Conservation (phyloP, 1,140 invertebrate species). For the Lordiphosa mommai region DNA sequence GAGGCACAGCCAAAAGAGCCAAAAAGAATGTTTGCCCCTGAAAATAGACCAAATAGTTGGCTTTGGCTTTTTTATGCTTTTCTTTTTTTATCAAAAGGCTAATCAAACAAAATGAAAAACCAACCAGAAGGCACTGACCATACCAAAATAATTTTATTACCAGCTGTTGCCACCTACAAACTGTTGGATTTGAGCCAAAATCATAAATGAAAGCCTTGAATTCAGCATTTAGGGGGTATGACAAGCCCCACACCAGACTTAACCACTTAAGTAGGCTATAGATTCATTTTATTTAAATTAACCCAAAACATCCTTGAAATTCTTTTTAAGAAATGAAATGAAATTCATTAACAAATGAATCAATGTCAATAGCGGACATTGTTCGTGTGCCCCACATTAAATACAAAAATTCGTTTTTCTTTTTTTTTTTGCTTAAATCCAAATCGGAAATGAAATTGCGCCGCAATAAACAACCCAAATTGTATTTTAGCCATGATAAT, state of each 20-base stretch:
- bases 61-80: constrained; percentile 14
- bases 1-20: not conserved
- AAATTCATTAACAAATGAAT: constrained; percentile 47
- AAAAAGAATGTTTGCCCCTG: constrained; percentile 23
- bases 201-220: not conserved
- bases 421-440: constrained; percentile 14
- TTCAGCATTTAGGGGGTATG: not conserved
- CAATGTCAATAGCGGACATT: constrained; percentile 61
- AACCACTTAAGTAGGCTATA: constrained; percentile 2
- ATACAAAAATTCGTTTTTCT: constrained; percentile 8
- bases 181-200: constrained; percentile 45
- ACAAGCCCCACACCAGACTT: not conserved
- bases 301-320: not conserved
- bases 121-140: constrained; percentile 46
- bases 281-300: not conserved
- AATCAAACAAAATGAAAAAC: constrained; percentile 15
- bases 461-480: constrained; percentile 26
- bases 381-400: constrained; percentile 45
- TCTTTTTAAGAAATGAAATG: too few relatives aligned
- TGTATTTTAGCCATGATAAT: constrained; percentile 13
- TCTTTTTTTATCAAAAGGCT: constrained; percentile 10
- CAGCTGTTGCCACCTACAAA: constrained; percentile 44
- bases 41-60: constrained; percentile 19
- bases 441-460: constrained; percentile 64
- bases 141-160: constrained; percentile 58